Evolutionary conservation across 2,888 invertebrate species (phyloP).

Genomic region (Callinectes sapidus): DNA sequence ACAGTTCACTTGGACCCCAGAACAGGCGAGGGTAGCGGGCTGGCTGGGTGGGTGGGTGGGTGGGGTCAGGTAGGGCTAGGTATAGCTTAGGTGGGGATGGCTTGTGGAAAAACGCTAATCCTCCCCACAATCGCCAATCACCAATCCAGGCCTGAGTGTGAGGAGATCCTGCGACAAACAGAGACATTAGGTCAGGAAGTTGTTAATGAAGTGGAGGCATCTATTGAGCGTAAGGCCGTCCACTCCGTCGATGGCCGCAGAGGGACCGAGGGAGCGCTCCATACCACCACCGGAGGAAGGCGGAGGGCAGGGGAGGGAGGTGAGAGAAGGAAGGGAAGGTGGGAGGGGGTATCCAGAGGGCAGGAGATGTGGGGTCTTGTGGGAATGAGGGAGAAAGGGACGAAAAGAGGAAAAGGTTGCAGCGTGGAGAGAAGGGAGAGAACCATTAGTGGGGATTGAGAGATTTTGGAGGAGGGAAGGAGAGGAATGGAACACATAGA

Average conservation of each 20-base stretch:
- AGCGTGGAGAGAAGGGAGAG: slow-evolving; percentile 26
- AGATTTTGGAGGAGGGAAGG: slow-evolving; percentile 36
- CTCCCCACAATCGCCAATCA: slow-evolving; percentile 57
- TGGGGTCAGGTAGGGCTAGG: background rate
- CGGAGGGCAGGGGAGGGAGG: slow-evolving; percentile 23
- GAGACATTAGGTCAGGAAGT: slow-evolving; percentile 65
- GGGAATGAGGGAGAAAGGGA: slow-evolving; percentile 37
- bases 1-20: slow-evolving; percentile 11
- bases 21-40: background rate
- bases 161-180: slow-evolving; percentile 60
- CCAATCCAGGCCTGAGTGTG: slow-evolving; percentile 61
- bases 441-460: slow-evolving; percentile 35
- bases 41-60: background rate
- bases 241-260: slow-evolving; percentile 44
- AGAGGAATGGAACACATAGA: slow-evolving; percentile 14
- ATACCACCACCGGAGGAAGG: slow-evolving; percentile 9
- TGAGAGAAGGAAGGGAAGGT: background rate
- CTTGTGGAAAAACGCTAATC: slow-evolving; percentile 49
- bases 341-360: background rate
- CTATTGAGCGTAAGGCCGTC: slow-evolving; percentile 53
- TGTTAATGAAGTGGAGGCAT: slow-evolving; percentile 63
- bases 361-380: slow-evolving; percentile 32
- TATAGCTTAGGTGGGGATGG: background rate
- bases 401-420: slow-evolving; percentile 13
- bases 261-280: slow-evolving; percentile 52